A percentile compares a stretch with the other conserved stretches of the same genome.
These are phyloP conservation scores for Gallirallus australis DNA, from an alignment of 2,797 vertebrate species.

Conservation along the genomic window DNA sequence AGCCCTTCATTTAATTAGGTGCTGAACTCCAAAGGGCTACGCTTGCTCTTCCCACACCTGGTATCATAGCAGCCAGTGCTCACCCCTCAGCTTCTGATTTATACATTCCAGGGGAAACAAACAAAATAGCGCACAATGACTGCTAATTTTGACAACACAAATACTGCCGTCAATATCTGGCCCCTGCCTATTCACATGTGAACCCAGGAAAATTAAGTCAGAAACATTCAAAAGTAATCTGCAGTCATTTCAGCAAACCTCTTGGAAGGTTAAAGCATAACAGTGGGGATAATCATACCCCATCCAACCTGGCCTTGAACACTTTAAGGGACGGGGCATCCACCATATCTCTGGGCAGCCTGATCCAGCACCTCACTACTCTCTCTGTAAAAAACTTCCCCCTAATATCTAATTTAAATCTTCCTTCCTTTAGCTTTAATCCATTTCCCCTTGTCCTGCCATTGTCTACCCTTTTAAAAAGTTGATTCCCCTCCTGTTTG, in stretches of 20 bases:
- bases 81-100: background rate
- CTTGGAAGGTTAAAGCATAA: background rate
- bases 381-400: too few relatives aligned
- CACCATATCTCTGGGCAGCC: too few relatives aligned
- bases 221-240: background rate
- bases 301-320: too few relatives aligned
- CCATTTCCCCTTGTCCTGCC: too few relatives aligned
- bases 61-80: background rate
- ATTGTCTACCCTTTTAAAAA: too few relatives aligned
- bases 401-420: too few relatives aligned
- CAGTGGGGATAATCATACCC: background rate
- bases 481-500: too few relatives aligned
- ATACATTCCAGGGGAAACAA: background rate
- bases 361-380: too few relatives aligned
- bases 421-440: too few relatives aligned
- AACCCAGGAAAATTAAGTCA: background rate
- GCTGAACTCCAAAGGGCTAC: background rate
- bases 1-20: background rate
- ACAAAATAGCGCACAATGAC: background rate
- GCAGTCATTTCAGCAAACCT: background rate
- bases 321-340: too few relatives aligned
- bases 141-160: background rate
- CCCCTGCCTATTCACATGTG: background rate
- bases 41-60: rapidly evolving
- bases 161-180: background rate